Evolutionary conservation across 2,797 vertebrate genomes (phyloP).

Genomic region (Tarsius wallacei): DNA sequence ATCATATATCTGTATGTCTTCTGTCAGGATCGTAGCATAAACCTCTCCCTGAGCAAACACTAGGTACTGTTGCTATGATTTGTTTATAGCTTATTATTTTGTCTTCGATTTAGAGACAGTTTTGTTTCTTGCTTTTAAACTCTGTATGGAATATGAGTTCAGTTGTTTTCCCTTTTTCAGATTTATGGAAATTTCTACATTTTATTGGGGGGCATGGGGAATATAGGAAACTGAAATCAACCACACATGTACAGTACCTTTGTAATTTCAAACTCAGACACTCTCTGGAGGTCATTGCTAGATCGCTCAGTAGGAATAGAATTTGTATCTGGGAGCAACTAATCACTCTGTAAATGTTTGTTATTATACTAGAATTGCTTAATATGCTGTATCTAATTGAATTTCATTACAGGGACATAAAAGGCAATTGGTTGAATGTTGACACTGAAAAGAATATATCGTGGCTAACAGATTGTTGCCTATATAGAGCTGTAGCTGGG

Average conservation of each 20-base stretch:
- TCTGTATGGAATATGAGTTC: background rate
- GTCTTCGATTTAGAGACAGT: conserved; percentile 17
- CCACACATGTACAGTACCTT: background rate
- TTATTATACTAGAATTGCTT: background rate
- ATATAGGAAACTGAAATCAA: background rate
- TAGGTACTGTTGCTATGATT: background rate
- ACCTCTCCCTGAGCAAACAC: background rate
- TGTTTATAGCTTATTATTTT: background rate
- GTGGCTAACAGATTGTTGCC: background rate
- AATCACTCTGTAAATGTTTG: background rate
- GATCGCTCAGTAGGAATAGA: background rate
- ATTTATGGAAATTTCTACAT: background rate
- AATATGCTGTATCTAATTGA: background rate
- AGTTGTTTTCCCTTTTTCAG: background rate
- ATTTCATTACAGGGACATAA: conserved; percentile 7
- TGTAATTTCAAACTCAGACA: background rate
- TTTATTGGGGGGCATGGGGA: background rate
- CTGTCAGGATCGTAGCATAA: background rate
- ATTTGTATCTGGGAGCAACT: conserved; percentile 27
- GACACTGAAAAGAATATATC: background rate
- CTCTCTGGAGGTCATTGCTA: background rate
- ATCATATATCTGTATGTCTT: background rate
- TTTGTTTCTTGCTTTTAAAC: conserved; percentile 43
- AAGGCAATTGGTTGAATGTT: background rate
- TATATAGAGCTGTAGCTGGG: background rate